A percentile compares a stretch with the other conserved stretches of the same genome.
These are phyloP conservation scores for Trichosurus vulpecula DNA, from an alignment of 2,797 vertebrate species.

Conservation along the genomic window DNA sequence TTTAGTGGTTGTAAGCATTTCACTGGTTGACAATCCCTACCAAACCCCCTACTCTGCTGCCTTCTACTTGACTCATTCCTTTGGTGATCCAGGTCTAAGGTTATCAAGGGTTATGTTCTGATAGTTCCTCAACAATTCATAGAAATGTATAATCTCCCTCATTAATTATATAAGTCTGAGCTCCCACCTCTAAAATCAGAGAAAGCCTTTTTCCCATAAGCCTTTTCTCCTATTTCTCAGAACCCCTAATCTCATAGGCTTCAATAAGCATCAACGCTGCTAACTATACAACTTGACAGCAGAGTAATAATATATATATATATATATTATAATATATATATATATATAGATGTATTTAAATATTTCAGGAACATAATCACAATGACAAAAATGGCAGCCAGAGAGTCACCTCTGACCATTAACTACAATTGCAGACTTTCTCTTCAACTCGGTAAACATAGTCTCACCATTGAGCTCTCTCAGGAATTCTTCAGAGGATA, in stretches of 20 bases:
- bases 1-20: neutral
- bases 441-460: neutral
- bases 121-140: neutral
- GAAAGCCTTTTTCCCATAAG: neutral
- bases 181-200: neutral
- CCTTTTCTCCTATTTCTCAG: neutral
- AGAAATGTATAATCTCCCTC: neutral
- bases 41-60: neutral
- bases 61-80: neutral
- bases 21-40: neutral
- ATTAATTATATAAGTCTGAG: neutral
- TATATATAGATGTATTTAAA: neutral
- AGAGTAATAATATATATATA: neutral
- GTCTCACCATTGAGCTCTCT: neutral
- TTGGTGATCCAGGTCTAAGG: neutral
- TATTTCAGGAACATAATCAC: neutral
- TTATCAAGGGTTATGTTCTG: neutral
- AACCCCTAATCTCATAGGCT: neutral
- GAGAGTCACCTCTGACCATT: neutral
- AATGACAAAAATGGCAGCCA: neutral
- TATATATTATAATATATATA: no score
- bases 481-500: neutral
- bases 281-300: neutral
- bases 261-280: neutral
- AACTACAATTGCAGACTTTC: neutral